Percentiles rank a stretch among this genome's conserved stretches.
These are phyloP conservation scores for Oscheius sp. DNA, from an alignment of 2,888 invertebrate species.

Conservation along the genomic window DNA sequence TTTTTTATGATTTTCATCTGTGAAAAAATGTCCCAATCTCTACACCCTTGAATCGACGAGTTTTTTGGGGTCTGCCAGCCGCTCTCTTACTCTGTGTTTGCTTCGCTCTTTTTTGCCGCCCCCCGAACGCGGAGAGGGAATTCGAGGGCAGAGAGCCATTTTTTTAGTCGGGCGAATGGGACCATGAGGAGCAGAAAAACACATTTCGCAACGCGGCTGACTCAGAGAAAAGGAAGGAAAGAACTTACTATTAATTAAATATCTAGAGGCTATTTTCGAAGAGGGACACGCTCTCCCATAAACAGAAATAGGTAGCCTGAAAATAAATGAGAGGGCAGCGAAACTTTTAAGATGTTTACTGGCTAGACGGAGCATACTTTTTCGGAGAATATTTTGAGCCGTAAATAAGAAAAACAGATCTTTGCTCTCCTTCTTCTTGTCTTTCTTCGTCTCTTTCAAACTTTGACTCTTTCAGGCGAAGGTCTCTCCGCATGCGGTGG, in stretches of 20 bases:
- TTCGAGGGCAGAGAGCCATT: slow-evolving; percentile 8
- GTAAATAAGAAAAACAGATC: no score
- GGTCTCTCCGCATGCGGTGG: slow-evolving; percentile 36
- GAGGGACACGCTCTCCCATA: no score
- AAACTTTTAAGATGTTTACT: no score
- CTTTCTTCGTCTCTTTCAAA: slow-evolving; percentile 17
- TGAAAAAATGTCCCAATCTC: no score
- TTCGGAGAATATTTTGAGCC: no score
- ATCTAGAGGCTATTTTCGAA: no score
- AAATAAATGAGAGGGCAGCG: no score
- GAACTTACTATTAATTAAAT: no score
- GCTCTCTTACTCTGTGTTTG: slow-evolving; percentile 33
- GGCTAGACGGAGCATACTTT: no score
- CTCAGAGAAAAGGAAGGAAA: neutral
- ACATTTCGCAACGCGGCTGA: slow-evolving; percentile 25
- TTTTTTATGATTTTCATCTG: no score
- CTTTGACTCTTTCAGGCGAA: slow-evolving; percentile 27
- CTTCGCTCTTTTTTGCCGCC: slow-evolving; percentile 25
- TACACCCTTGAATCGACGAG: neutral
- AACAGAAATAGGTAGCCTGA: no score
- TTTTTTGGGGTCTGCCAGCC: slow-evolving; percentile 16
- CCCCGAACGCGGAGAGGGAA: neutral
- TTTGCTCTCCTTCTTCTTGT: neutral
- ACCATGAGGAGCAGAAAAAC: slow-evolving; percentile 17
- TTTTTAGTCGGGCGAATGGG: neutral